phyloP scores from a whole-genome alignment of 2,888 invertebrate genomes.

The Napeogenes sylphis region DNA sequence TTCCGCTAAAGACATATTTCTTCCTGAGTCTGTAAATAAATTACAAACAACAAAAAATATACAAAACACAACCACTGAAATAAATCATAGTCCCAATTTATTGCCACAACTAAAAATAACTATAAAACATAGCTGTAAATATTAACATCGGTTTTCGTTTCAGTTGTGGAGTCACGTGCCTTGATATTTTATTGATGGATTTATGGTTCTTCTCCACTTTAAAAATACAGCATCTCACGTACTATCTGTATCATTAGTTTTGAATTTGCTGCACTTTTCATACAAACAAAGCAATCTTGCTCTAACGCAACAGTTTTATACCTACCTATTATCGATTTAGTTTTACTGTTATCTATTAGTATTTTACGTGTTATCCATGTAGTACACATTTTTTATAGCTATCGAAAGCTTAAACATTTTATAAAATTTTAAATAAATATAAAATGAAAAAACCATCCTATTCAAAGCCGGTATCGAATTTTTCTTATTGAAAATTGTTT shows the following conservation, averaged over 20 bases:
- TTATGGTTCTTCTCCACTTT: slow-evolving; percentile 55
- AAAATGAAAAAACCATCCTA: too few relatives aligned
- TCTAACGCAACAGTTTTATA: too few relatives aligned
- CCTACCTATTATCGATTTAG: too few relatives aligned
- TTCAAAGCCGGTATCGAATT: too few relatives aligned
- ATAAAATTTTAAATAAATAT: too few relatives aligned
- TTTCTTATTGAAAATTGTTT: too few relatives aligned
- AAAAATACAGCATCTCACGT: slow-evolving; percentile 48
- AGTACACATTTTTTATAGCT: too few relatives aligned
- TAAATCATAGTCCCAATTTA: slow-evolving; percentile 42
- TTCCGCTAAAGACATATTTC: slow-evolving; percentile 7
- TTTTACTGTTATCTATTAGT: too few relatives aligned
- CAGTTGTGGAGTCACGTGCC: slow-evolving; percentile 53
- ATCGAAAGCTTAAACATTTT: too few relatives aligned
- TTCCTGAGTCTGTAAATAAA: slow-evolving; percentile 15
- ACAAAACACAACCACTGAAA: slow-evolving; percentile 18
- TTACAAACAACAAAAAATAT: slow-evolving; percentile 16
- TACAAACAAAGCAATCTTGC: too few relatives aligned
- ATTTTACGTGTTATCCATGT: too few relatives aligned
- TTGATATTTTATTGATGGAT: slow-evolving; percentile 61
- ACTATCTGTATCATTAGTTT: slow-evolving; percentile 23
- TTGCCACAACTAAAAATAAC: slow-evolving; percentile 39
- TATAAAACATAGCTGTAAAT: slow-evolving; percentile 59
- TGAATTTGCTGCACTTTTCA: too few relatives aligned
- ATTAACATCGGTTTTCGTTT: slow-evolving; percentile 52